These are phyloP conservation scores for Odobenus rosmarus DNA, from an alignment of 2,113 vertebrate genomes.

Conservation along the genomic window DNA sequence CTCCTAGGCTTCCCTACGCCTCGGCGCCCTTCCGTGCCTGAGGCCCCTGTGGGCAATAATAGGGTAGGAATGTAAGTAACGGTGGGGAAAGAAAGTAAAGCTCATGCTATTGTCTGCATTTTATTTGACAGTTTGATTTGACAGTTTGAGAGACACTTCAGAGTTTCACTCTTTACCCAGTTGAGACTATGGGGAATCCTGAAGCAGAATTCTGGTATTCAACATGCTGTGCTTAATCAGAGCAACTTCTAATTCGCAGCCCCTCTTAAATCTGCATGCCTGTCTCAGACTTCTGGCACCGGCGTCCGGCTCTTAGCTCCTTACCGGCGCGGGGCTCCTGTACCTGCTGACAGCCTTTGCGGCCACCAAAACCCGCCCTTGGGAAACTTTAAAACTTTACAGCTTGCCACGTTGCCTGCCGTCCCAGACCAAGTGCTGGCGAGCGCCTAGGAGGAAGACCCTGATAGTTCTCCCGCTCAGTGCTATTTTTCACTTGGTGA, in stretches of 20 bases:
- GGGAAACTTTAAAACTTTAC: background rate
- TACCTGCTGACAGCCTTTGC: conserved; percentile 39
- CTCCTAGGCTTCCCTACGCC: rapidly evolving
- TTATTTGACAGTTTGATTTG: conserved; percentile 95
- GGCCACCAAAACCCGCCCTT: background rate
- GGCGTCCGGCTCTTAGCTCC: conserved; percentile 77
- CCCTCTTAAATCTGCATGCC: conserved; percentile 84
- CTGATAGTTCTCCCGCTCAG: background rate
- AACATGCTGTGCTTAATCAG: conserved; percentile 65
- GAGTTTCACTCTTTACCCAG: conserved; percentile 87
- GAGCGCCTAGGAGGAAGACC: rapidly evolving
- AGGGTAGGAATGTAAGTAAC: background rate
- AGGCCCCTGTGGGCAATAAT: background rate
- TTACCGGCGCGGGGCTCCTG: conserved; percentile 48
- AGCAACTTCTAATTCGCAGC: conserved; percentile 79
- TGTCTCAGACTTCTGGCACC: conserved; percentile 75
- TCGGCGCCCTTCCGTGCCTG: rapidly evolving
- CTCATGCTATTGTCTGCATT: conserved; percentile 87
- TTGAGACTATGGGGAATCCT: conserved; percentile 91
- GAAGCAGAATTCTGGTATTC: conserved; percentile 91
- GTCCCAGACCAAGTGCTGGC: background rate
- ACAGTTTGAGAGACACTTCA: conserved; percentile 91
- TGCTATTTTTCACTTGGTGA: background rate
- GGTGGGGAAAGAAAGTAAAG: background rate
- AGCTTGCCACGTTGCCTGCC: background rate